A percentile compares a stretch with the other conserved stretches of the same genome.
These are phyloP conservation scores for Rana temporaria DNA, from an alignment of 2,113 vertebrate genomes.

Conservation along the genomic window DNA sequence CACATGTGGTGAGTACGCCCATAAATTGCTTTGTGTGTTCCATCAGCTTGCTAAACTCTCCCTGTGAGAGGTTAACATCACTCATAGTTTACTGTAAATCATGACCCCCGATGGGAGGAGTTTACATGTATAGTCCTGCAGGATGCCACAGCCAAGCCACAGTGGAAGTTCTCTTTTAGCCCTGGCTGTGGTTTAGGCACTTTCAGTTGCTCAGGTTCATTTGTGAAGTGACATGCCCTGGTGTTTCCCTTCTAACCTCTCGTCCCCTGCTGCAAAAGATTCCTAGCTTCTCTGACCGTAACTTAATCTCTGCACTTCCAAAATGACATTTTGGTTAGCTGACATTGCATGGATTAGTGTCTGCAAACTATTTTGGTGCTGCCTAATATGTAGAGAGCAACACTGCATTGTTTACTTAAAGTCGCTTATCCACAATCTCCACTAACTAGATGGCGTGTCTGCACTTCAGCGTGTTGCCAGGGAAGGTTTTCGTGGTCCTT, in stretches of 20 bases:
- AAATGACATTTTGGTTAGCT: neutral
- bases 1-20: slow-evolving; percentile 82
- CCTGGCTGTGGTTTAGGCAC: neutral
- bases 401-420: neutral
- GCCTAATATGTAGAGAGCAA: neutral
- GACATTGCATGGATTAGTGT: neutral
- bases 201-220: neutral
- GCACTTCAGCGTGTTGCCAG: neutral
- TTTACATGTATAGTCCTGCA: neutral
- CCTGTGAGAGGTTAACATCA: neutral
- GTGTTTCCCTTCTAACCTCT: neutral
- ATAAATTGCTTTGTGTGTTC: neutral
- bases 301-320: neutral
- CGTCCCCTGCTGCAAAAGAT: neutral
- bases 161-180: neutral
- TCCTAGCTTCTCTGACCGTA: neutral
- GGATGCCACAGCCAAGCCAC: neutral
- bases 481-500: neutral
- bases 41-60: neutral
- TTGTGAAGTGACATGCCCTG: neutral
- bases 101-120: neutral
- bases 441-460: neutral
- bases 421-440: neutral
- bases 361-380: neutral
- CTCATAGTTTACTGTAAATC: neutral